Conservation (phyloP, 2,888 invertebrate genomes). For the Stenodema calcarata region DNA sequence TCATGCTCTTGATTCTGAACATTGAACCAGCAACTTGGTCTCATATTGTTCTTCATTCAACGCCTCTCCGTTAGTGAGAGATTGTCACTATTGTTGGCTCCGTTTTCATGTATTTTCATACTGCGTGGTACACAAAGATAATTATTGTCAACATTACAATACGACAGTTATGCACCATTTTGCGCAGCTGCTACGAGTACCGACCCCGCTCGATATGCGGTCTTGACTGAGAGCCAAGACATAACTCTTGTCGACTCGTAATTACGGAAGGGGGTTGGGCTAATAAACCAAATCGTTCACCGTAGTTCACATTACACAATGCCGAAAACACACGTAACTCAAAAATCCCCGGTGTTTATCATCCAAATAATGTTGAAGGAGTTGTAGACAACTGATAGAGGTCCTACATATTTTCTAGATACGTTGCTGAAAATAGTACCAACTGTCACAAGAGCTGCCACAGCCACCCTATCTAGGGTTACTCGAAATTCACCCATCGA, state of each 20-base stretch:
- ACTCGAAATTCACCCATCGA: neutral
- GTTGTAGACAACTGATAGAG: no score
- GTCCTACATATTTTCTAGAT: neutral
- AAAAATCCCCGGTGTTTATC: no score
- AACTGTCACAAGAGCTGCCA: neutral
- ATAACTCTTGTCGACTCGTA: neutral
- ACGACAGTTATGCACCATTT: neutral
- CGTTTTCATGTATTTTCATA: no score
- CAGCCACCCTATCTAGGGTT: neutral
- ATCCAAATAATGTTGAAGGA: no score
- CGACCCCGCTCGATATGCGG: neutral
- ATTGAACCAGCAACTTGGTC: no score
- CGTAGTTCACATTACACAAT: neutral
- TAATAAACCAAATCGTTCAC: neutral
- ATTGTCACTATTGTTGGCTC: no score
- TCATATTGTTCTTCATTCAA: no score
- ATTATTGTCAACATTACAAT: neutral
- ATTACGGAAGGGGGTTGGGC: neutral
- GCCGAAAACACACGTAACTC: no score
- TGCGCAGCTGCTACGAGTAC: neutral
- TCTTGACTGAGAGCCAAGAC: neutral
- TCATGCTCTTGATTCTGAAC: no score
- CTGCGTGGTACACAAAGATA: no score
- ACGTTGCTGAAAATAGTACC: neutral
- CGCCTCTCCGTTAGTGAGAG: no score